Conservation (phyloP, 1,140 invertebrate genomes). For the Calephelis nemesis region DNA sequence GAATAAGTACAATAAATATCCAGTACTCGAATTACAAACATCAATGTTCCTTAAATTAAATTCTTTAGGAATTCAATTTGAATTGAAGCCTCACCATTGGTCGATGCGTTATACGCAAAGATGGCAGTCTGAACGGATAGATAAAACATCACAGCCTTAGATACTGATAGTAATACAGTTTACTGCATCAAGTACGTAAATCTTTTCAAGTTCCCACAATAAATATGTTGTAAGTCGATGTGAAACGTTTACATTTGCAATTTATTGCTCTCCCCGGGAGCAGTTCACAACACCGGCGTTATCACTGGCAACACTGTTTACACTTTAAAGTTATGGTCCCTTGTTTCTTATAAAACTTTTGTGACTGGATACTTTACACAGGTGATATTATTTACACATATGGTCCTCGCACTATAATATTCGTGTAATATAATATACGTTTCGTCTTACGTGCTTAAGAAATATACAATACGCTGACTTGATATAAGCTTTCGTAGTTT, state of each 20-base stretch:
- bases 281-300: neutral
- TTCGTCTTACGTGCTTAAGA: too few species aligned
- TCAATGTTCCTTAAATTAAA: too few species aligned
- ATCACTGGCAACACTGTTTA: conserved; percentile 8
- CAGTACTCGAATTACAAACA: too few species aligned
- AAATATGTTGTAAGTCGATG: conserved; percentile 7
- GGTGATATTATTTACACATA: too few species aligned
- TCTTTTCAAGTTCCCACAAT: conserved; percentile 1
- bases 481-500: too few species aligned
- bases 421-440: too few species aligned
- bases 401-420: too few species aligned
- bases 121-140: neutral
- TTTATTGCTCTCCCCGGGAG: neutral
- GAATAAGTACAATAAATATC: too few species aligned
- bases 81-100: too few species aligned
- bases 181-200: neutral
- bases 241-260: conserved; percentile 11
- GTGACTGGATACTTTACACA: neutral
- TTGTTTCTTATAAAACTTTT: neutral
- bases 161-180: neutral
- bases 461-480: too few species aligned
- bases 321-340: neutral
- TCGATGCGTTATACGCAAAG: too few species aligned
- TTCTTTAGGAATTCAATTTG: too few species aligned
- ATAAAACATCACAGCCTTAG: neutral